Percentiles rank a stretch among this genome's conserved stretches.
Evolutionary conservation across 2,888 invertebrate species (phyloP).

Genomic region (Aleiodes alternator): DNA sequence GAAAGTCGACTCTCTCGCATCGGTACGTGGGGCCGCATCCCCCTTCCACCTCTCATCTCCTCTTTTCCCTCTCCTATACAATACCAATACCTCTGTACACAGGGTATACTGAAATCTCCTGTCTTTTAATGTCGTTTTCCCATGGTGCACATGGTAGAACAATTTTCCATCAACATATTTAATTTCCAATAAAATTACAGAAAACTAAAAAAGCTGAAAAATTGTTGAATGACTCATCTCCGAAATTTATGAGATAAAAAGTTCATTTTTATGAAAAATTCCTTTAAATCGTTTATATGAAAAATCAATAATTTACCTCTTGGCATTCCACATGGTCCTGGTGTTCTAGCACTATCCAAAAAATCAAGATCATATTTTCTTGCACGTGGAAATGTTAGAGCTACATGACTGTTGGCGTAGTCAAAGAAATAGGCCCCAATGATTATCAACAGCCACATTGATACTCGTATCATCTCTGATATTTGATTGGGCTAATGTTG

Average conservation of each 20-base stretch:
- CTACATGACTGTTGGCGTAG: conserved; percentile 81
- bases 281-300: too few relatives aligned
- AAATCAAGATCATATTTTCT: conserved; percentile 93
- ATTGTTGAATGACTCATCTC: neutral
- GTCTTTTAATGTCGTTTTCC: conserved; percentile 68
- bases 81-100: conserved; percentile 41
- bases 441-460: conserved; percentile 56
- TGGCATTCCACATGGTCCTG: conserved; percentile 96
- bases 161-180: neutral
- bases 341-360: conserved; percentile 92
- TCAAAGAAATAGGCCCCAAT: conserved; percentile 54
- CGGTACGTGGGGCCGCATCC: too few relatives aligned
- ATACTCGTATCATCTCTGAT: conserved; percentile 50
- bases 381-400: conserved; percentile 92
- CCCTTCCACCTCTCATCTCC: neutral
- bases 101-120: conserved; percentile 41
- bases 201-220: neutral
- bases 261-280: neutral
- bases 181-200: neutral
- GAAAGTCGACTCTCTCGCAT: conserved; percentile 65
- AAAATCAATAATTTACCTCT: conserved; percentile 82
- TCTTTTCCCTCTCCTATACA: conserved; percentile 25
- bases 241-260: neutral
- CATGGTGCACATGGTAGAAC: conserved; percentile 60
- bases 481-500: conserved; percentile 49